These are phyloP conservation scores for Melanotaenia duboulayi DNA, from an alignment of 2,113 vertebrate genomes.

Conservation along the genomic window DNA sequence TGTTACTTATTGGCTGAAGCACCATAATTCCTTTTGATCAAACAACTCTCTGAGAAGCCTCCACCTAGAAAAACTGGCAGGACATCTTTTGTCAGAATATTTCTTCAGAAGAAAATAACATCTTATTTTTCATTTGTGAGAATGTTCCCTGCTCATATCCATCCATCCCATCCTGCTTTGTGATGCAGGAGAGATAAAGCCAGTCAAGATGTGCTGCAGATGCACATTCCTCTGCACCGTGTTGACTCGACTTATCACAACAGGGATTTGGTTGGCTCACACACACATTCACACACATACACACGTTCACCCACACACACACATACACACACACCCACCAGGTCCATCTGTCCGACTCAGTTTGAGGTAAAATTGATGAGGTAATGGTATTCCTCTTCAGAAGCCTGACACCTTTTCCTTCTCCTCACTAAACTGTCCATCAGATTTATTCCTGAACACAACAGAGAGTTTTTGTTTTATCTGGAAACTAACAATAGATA, in stretches of 20 bases:
- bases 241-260: slow-evolving; percentile 64
- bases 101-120: no score
- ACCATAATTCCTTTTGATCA: no score
- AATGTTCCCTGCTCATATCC: not conserved
- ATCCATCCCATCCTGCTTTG: not conserved
- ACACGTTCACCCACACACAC: slow-evolving; percentile 27
- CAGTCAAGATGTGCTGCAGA: slow-evolving; percentile 52
- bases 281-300: slow-evolving; percentile 26
- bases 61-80: no score
- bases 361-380: slow-evolving; percentile 70
- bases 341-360: slow-evolving; percentile 70
- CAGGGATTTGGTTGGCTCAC: slow-evolving; percentile 64
- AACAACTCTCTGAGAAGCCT: no score
- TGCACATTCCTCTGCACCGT: slow-evolving; percentile 72
- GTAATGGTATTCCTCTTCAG: slow-evolving; percentile 64
- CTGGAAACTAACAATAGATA: not conserved
- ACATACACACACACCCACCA: slow-evolving; percentile 40
- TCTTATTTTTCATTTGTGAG: no score
- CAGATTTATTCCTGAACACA: slow-evolving; percentile 11
- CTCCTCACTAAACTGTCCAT: slow-evolving; percentile 11
- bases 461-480: not conserved
- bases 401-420: slow-evolving; percentile 18
- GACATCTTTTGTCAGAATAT: no score
- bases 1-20: no score
- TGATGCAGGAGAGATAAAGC: slow-evolving; percentile 2